phyloP scores from a whole-genome alignment of 2,888 invertebrate genomes.

The Drosophila atripex region DNA sequence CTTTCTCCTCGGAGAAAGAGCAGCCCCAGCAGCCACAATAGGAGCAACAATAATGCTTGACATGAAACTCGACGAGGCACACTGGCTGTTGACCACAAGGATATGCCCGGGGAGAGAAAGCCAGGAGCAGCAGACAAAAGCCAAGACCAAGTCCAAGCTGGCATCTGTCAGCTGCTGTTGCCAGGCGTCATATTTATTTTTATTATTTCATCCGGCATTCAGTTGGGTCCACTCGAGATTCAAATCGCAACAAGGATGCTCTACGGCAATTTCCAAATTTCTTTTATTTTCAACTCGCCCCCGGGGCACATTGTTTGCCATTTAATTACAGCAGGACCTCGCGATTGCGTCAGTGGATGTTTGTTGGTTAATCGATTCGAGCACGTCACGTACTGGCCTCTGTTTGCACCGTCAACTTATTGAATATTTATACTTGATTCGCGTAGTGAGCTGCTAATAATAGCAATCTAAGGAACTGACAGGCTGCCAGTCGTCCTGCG shows the following conservation, averaged over 20 bases:
- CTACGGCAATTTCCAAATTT: conserved; percentile 67
- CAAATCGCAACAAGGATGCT: conserved; percentile 41
- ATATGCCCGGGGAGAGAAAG: neutral
- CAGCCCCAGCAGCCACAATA: conserved; percentile 13
- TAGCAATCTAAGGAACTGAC: conserved; percentile 48
- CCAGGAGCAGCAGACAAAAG: conserved; percentile 13
- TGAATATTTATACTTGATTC: conserved; percentile 66
- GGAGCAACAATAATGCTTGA: conserved; percentile 61
- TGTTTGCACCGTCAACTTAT: conserved; percentile 59
- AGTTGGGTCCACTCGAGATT: conserved; percentile 40
- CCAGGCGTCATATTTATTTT: conserved; percentile 32
- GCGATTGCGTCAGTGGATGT: conserved; percentile 42
- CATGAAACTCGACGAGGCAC: conserved; percentile 63
- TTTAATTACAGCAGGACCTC: conserved; percentile 58
- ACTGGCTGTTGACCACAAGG: conserved; percentile 51
- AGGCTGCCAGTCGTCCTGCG: conserved; percentile 12
- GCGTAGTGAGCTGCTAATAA: conserved; percentile 66
- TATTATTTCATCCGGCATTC: conserved; percentile 20
- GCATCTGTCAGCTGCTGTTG: conserved; percentile 32
- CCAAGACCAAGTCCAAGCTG: conserved; percentile 33
- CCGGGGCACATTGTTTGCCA: conserved; percentile 43
- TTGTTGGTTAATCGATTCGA: conserved; percentile 43
- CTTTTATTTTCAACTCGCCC: conserved; percentile 46
- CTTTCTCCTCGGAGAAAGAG: conserved; percentile 17
- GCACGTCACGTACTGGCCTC: conserved; percentile 48